A percentile compares a stretch with the other conserved stretches of the same genome.
phyloP scores from a whole-genome alignment of 2,888 invertebrate species.

The Ichneumoninae sp. region DNA sequence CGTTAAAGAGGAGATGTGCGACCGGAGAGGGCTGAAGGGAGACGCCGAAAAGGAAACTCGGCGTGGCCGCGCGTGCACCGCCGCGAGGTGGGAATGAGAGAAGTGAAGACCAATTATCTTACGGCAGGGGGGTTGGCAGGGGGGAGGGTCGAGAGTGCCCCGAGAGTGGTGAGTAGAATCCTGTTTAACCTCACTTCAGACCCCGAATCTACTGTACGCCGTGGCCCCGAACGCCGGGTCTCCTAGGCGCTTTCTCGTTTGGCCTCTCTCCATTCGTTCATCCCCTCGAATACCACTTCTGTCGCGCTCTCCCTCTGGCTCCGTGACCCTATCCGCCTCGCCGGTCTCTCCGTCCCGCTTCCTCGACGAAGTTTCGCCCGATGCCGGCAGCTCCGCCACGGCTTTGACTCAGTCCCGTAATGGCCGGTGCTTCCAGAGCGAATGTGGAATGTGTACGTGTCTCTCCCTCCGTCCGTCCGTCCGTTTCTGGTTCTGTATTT shows the following conservation, averaged over 20 bases:
- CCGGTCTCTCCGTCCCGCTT: slow-evolving; percentile 7
- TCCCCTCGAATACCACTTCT: slow-evolving; percentile 44
- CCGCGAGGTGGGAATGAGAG: slow-evolving; percentile 67
- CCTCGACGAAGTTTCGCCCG: slow-evolving; percentile 58
- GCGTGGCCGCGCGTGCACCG: slow-evolving; percentile 23
- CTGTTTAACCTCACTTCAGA: slow-evolving; percentile 76
- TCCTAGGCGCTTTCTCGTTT: slow-evolving; percentile 43
- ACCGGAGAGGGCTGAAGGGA: slow-evolving; percentile 10
- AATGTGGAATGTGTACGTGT: slow-evolving; percentile 60
- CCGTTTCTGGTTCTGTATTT: slow-evolving; percentile 50
- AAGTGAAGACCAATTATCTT: slow-evolving; percentile 79
- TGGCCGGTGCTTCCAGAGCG: slow-evolving; percentile 42
- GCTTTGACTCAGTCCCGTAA: slow-evolving; percentile 53
- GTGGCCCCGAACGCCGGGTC: slow-evolving; percentile 47
- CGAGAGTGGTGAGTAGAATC: slow-evolving; percentile 72
- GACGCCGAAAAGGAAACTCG: slow-evolving; percentile 42
- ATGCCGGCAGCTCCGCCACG: slow-evolving; percentile 49
- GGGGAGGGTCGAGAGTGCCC: slow-evolving; percentile 47
- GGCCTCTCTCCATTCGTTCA: slow-evolving; percentile 50
- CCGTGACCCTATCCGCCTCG: slow-evolving; percentile 3
- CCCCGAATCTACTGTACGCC: slow-evolving; percentile 57
- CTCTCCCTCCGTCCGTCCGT: slow-evolving; percentile 29
- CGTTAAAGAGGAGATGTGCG: slow-evolving; percentile 11
- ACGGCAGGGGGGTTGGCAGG: slow-evolving; percentile 61
- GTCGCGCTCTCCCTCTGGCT: slow-evolving; percentile 19